Base-by-base conservation (phyloP, 2,888 invertebrate genomes). In the Scaptomyza flava region DNA sequence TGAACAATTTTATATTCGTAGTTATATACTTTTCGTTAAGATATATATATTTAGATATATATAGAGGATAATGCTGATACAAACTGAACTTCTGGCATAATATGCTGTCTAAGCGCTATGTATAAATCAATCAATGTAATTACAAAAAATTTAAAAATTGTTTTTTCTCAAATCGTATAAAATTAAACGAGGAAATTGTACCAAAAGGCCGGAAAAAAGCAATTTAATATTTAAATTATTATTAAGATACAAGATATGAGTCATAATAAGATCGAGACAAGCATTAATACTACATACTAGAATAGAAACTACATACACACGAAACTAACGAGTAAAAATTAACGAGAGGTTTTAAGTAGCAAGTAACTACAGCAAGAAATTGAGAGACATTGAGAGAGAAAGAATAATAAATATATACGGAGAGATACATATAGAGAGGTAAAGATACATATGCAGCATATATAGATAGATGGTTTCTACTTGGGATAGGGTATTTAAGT, bases 1-100 rank as follows among this genome's bases (percentile, higher is more conserved):
- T 75, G 72, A 83, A 80, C 72, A 77, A 77, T 79, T 72, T 74
- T 30, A 53, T 66, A 34, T 34, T 12, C 42, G 47, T 57, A 67
- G 34, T 47, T 34, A 62, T 54, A 53, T 41, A 68, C 51, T 51
- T 31, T 36, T 59, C 50, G 47, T 61, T 66, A 31, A 72, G 36
- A 56, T 57, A 46, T 43, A 31, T 57, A 46, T 52, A 46, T 63
- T 17, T 42, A 52, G 45, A 56, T 54, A 59, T 43, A 66, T 46
- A 62, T 23, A 53, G 30, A 51, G 45, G 41, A 62, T 65, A 65
- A 69, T 64, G 58, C 58, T 71, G 71, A 71, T 63, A 66, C 66
- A 77, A 74, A 76, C 60, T 60, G 62, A 72, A 76, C 42, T 34
- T 57, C 9, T 50, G 14, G 38, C 47, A 68, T 50, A 42, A 30